Evolutionary conservation across 2,888 invertebrate genomes (phyloP).

Genomic region (Drosophila ochracea): DNA sequence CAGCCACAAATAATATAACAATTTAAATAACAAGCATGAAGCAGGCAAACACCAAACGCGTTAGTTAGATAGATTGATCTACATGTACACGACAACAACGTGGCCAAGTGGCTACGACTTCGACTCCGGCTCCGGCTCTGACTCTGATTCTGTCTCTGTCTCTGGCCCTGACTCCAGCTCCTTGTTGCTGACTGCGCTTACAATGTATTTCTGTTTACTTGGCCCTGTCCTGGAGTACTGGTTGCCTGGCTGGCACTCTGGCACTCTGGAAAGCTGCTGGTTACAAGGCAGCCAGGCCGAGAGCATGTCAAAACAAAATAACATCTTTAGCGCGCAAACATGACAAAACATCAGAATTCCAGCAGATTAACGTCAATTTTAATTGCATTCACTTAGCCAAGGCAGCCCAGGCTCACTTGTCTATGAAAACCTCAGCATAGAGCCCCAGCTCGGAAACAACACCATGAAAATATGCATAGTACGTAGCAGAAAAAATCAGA

Average conservation of each 20-base stretch:
- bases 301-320: conserved; percentile 81
- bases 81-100: conserved; percentile 76
- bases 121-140: background rate
- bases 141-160: background rate
- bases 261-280: conserved; percentile 25
- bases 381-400: conserved; percentile 79
- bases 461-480: conserved; percentile 70
- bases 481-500: conserved; percentile 2
- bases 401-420: conserved; percentile 38
- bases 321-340: conserved; percentile 81
- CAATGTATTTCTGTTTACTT: conserved; percentile 26
- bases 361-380: conserved; percentile 82
- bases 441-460: conserved; percentile 50
- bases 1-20: conserved; percentile 79
- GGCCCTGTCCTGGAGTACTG: conserved; percentile 35
- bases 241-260: conserved; percentile 21
- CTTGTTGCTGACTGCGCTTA: conserved; percentile 45
- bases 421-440: conserved; percentile 59
- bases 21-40: conserved; percentile 78
- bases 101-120: conserved; percentile 46
- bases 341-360: conserved; percentile 81
- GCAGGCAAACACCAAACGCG: conserved; percentile 79
- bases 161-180: conserved; percentile 20
- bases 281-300: conserved; percentile 62
- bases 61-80: conserved; percentile 81